Conservation (phyloP, 1,140 invertebrate genomes). For the Halyomorpha halys region DNA sequence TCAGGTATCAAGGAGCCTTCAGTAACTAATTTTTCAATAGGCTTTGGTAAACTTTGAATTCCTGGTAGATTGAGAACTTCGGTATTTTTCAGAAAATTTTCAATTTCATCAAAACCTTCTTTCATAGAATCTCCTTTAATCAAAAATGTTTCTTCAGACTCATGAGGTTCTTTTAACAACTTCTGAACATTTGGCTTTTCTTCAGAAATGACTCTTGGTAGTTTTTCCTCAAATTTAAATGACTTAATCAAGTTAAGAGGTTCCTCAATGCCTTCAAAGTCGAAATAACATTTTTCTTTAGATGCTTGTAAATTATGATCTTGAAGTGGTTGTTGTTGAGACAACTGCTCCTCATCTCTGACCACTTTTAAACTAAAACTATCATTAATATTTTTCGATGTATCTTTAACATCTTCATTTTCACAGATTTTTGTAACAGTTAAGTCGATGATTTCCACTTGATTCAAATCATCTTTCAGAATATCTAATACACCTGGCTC, state of each 20-base stretch:
- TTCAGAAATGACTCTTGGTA: constrained; percentile 36
- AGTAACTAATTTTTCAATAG: no score
- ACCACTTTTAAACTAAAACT: no score
- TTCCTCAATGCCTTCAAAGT: constrained; percentile 46
- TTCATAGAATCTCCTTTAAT: constrained; percentile 29
- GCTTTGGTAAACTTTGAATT: background rate
- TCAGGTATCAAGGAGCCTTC: no score
- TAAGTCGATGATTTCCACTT: background rate
- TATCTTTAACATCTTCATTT: constrained; percentile 31
- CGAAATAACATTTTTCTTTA: constrained; percentile 36
- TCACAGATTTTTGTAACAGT: no score
- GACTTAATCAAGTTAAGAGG: constrained; percentile 27
- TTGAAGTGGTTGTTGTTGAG: constrained; percentile 1
- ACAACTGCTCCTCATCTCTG: constrained; percentile 1
- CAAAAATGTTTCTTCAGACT: constrained; percentile 31
- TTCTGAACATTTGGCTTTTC: background rate
- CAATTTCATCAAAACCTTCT: constrained; percentile 43
- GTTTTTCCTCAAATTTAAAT: constrained; percentile 40
- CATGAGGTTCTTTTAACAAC: background rate
- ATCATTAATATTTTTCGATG: background rate
- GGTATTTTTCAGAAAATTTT: constrained; percentile 44
- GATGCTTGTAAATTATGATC: no score
- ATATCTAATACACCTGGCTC: constrained; percentile 28
- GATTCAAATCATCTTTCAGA: constrained; percentile 31
- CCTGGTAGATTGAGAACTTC: constrained; percentile 42